phyloP scores from a whole-genome alignment of 2,888 invertebrate genomes.

The Pachliopta kotzebuea region DNA sequence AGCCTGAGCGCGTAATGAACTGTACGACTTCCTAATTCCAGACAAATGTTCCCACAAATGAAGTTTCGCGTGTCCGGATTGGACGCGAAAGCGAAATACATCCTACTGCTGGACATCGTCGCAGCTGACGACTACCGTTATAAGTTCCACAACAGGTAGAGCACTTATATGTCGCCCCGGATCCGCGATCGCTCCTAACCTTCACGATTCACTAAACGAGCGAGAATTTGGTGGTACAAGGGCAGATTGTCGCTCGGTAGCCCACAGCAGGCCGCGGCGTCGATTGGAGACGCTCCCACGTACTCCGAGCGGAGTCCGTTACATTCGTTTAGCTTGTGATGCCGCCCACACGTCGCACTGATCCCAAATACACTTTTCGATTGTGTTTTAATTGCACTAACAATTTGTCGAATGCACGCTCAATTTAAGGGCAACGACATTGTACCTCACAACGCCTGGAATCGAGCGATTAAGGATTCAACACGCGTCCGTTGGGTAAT shows the following conservation, averaged over 20 bases:
- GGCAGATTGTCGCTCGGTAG: constrained; percentile 44
- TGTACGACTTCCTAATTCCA: constrained; percentile 78
- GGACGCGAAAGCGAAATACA: constrained; percentile 99
- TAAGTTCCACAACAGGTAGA: constrained; percentile 97
- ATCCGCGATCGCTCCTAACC: constrained; percentile 42
- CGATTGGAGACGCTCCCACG: constrained; percentile 66
- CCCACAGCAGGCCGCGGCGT: constrained; percentile 34
- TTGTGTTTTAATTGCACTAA: constrained; percentile 67
- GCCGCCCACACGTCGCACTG: constrained; percentile 68
- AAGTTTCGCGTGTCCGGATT: constrained; percentile 99
- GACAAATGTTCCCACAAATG: constrained; percentile 99
- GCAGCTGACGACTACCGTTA: constrained; percentile 99
- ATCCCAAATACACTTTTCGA: constrained; percentile 45
- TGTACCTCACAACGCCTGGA: constrained; percentile 57
- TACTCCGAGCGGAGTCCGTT: constrained; percentile 53
- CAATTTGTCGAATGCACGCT: constrained; percentile 73
- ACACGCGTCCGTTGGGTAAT: constrained; percentile 73
- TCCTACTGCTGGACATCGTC: constrained; percentile 98
- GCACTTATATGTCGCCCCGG: constrained; percentile 51
- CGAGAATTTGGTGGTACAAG: constrained; percentile 47
- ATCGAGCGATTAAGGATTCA: constrained; percentile 74
- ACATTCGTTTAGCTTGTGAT: constrained; percentile 76
- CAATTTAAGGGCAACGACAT: constrained; percentile 76
- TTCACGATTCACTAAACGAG: constrained; percentile 37
- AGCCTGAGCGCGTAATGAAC: constrained; percentile 18